These are phyloP conservation scores for Chloropsis hardwickii DNA, from an alignment of 2,113 vertebrate genomes.

Conservation along the genomic window DNA sequence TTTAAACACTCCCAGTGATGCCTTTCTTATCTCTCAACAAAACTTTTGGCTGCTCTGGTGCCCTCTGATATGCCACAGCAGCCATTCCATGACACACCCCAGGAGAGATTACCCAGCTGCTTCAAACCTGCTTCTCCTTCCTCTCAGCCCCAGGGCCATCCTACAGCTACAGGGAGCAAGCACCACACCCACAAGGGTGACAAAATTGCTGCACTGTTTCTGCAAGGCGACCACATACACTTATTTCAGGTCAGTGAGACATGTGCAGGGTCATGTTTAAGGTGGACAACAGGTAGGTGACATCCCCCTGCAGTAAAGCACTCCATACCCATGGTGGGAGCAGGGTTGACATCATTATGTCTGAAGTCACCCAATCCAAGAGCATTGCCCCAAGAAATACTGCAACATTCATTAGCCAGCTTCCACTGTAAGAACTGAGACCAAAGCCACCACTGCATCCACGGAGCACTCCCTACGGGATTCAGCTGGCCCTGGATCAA, in stretches of 20 bases:
- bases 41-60: neutral
- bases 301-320: neutral
- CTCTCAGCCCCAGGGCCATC: neutral
- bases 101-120: neutral
- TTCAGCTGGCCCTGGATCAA: neutral
- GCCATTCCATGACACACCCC: neutral
- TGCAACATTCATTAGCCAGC: neutral
- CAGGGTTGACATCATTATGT: neutral
- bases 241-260: neutral
- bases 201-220: neutral
- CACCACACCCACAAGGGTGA: neutral
- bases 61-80: neutral
- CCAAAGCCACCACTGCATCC: neutral
- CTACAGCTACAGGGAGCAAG: neutral
- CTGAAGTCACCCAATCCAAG: neutral
- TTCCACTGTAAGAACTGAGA: neutral
- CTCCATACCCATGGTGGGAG: neutral
- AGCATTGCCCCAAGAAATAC: neutral
- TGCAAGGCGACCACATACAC: neutral
- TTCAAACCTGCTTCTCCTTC: neutral
- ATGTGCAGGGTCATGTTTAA: accelerated
- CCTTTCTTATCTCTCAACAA: neutral
- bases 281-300: neutral
- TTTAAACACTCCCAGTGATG: neutral
- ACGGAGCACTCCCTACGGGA: accelerated